A percentile compares a stretch with the other conserved stretches of the same genome.
Evolutionary conservation across 2,888 invertebrate genomes (phyloP).

Genomic region (Choristoneura rosaceana): DNA sequence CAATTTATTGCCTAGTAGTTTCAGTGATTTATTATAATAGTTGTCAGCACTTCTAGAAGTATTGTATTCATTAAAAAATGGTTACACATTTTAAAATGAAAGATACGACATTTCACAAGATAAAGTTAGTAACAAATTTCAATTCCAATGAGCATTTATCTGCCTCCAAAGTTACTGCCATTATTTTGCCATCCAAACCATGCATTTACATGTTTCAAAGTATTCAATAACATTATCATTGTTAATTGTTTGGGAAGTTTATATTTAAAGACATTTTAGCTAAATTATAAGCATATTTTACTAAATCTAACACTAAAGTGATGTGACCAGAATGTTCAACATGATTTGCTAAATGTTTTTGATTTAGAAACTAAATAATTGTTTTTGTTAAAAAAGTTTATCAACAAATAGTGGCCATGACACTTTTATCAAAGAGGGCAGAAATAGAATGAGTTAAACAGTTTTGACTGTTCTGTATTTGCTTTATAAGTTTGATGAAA

Average conservation of each 20-base stretch:
- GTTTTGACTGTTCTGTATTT: too few species aligned
- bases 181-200: not conserved
- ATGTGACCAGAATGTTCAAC: not conserved
- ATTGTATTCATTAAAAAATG: slow-evolving; percentile 25
- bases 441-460: too few species aligned
- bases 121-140: not conserved
- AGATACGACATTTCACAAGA: not conserved
- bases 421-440: too few species aligned
- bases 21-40: slow-evolving; percentile 20
- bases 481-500: too few species aligned
- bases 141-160: not conserved
- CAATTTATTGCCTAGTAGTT: slow-evolving; percentile 23
- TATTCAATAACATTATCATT: slow-evolving; percentile 16
- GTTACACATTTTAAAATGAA: not conserved
- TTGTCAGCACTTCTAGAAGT: slow-evolving; percentile 7
- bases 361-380: not conserved
- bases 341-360: not conserved
- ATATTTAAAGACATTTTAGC: slow-evolving; percentile 28
- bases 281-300: slow-evolving; percentile 15
- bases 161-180: not conserved
- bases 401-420: too few species aligned
- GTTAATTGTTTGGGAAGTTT: slow-evolving; percentile 22
- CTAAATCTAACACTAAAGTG: not conserved
- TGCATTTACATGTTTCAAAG: slow-evolving; percentile 10
- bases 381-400: not conserved